Evolutionary conservation across 2,888 invertebrate species (phyloP).

Genomic region (Chloromyia formosa): DNA sequence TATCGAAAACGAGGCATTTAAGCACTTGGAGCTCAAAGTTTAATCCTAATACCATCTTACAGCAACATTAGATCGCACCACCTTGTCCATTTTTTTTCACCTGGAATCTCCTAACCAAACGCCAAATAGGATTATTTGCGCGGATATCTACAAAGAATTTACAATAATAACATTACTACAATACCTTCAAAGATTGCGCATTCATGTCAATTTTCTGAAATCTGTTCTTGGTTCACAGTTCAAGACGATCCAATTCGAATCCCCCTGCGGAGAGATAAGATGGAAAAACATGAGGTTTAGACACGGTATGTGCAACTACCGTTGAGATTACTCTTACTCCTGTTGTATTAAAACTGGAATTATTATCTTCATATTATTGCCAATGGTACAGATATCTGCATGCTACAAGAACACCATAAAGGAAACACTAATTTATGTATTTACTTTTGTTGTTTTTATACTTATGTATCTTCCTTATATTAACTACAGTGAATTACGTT

Average conservation of each 20-base stretch:
- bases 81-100: no score
- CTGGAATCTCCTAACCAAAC: no score
- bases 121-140: background rate
- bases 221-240: constrained; percentile 32
- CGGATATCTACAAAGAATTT: background rate
- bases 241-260: constrained; percentile 37
- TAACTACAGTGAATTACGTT: background rate
- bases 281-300: constrained; percentile 41
- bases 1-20: no score
- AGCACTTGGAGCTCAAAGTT: no score
- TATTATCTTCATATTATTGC: constrained; percentile 41
- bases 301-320: constrained; percentile 38
- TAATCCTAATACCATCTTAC: no score
- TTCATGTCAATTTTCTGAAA: constrained; percentile 25
- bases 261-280: constrained; percentile 41
- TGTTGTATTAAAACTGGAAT: constrained; percentile 34
- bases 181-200: background rate
- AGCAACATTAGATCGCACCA: no score
- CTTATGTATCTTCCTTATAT: background rate
- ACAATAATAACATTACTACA: background rate
- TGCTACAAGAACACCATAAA: constrained; percentile 17
- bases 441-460: background rate
- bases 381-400: constrained; percentile 21
- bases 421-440: constrained; percentile 10
- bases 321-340: constrained; percentile 7